Conservation (phyloP, 2,888 invertebrate genomes). For the Synanthedon myopaeformis region DNA sequence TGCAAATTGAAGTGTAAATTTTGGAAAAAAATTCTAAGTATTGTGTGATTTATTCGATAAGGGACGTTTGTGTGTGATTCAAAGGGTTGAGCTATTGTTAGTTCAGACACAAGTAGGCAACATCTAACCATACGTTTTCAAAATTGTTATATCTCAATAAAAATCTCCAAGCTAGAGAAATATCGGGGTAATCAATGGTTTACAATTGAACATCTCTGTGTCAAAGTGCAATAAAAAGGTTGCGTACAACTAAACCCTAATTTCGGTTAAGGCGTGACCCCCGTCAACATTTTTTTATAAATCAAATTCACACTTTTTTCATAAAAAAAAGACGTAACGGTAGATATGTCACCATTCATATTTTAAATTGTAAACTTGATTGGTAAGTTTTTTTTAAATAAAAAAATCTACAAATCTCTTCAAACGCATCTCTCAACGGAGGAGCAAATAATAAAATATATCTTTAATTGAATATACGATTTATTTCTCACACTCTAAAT, state of each 20-base stretch:
- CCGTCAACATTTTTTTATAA: constrained; percentile 53
- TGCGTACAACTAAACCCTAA: constrained; percentile 58
- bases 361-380: constrained; percentile 65
- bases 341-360: constrained; percentile 53
- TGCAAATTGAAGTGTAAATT: no score
- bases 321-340: constrained; percentile 47
- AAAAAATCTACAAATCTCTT: constrained; percentile 46
- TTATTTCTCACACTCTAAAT: constrained; percentile 38
- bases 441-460: constrained; percentile 4
- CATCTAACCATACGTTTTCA: constrained; percentile 55
- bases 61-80: constrained; percentile 7
- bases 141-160: constrained; percentile 55
- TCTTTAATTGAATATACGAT: constrained; percentile 29
- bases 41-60: no score
- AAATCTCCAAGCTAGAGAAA: constrained; percentile 37
- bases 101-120: constrained; percentile 29
- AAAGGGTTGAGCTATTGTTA: constrained; percentile 44
- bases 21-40: no score
- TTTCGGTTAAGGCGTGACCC: constrained; percentile 65
- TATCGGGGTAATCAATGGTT: constrained; percentile 54
- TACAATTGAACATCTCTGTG: constrained; percentile 45
- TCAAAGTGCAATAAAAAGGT: constrained; percentile 66
- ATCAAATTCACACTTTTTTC: constrained; percentile 54
- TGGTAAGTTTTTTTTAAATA: constrained; percentile 51
- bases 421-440: constrained; percentile 42